Base-by-base conservation (phyloP, 2,888 invertebrate species). In the Parthenolecanium corni region DNA sequence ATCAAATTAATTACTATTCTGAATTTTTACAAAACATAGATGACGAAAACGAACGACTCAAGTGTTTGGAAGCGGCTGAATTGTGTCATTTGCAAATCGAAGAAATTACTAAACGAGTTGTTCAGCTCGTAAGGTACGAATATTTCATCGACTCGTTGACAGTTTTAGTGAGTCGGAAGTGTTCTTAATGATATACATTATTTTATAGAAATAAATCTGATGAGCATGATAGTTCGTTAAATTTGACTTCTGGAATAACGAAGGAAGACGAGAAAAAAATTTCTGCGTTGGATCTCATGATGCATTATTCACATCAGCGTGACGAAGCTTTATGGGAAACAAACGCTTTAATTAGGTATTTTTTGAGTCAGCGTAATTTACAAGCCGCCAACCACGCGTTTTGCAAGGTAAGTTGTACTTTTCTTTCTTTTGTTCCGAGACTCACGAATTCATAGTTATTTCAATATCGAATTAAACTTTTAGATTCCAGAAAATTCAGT, bases 341-440 rank as follows among this genome's bases (percentile, higher is more conserved):
- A n/a, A 94, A 94, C 77, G 84, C 89, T 16, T 80, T 95, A 72
- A 85, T 93, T 70, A 82, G 92, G 65, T 82, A 81, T 64, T 94
- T 93, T 73, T 77, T 95, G 65, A 86, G 84, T 1, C 79, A 85
- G 69, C 82, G 83, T 25, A 94, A 92, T 73, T 76, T 88, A 56
- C 86, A 87, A 71, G 90, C 90, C 64, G 89, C 92, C 21, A 80
- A 86, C 52, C 77, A 82, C 65, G 84, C 88, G 57, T 83, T 89
- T 68, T 77, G 79, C 66, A 86, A 86, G 72, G 77, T 77, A 66
- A 62, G 25, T 62, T n/a, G 9, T 40, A 40, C 16, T 14, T 20
- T n/a, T 44, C 14, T 44, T 44, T 14, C 2, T 18, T n/a, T 44
- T 2, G 2, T 44, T 44, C n/a, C 46, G 20, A 14, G 2, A 18